Base-by-base conservation (phyloP, 64 coral and sea anemone species). In the Hydrozoanthus tunicans region DNA sequence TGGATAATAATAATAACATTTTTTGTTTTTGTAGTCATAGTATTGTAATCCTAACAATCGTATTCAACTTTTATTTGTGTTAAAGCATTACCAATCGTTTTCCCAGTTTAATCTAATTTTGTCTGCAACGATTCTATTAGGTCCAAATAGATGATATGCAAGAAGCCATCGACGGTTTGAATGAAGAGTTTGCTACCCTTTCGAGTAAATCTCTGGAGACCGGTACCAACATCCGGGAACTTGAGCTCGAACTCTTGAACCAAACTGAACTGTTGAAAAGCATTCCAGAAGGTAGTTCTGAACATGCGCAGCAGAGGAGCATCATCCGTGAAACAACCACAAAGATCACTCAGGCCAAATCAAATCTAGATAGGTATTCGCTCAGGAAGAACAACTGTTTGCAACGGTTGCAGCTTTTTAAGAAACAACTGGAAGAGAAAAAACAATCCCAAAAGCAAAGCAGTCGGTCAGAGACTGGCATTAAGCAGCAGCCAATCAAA, bases 111-210 rank as follows among this genome's bases (percentile, higher is more conserved):
- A 43, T 43, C 32, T 43, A 43, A 43, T 43, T 43, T 43, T 43
- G 32, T 2, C 32, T 43, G 32, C 0, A 43, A 43, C 2, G 32
- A 2, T 43, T 43, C 32, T 32, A 52, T 55, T 64, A 98, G 96
- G 94, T 95, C 79, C 96, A 98, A 90, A 89, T 98, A 11, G 64
- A 86, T 80, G 94, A 98, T 11, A 94, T 98, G 62, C 94, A 95
- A 78, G 92, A 98, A 51, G 95, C 92, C 6, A 92, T 98, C 8
- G 96, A 98, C 25, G 81, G 64, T 25, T 86, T 98, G 58, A 95
- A 98, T 70, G 91, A 98, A 73, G 96, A 98, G 72, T 98, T 98
- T 25, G 82, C 96, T 20, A 78, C 89, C n/a, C 78, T 95, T 20
- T 95, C 96, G 25, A 77, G 89, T 55, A 90, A 98, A 71, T 71